A percentile compares a stretch with the other conserved stretches of the same genome.
These are phyloP conservation scores for Stictonetta naevosa DNA, from an alignment of 2,113 vertebrate species.

Conservation along the genomic window DNA sequence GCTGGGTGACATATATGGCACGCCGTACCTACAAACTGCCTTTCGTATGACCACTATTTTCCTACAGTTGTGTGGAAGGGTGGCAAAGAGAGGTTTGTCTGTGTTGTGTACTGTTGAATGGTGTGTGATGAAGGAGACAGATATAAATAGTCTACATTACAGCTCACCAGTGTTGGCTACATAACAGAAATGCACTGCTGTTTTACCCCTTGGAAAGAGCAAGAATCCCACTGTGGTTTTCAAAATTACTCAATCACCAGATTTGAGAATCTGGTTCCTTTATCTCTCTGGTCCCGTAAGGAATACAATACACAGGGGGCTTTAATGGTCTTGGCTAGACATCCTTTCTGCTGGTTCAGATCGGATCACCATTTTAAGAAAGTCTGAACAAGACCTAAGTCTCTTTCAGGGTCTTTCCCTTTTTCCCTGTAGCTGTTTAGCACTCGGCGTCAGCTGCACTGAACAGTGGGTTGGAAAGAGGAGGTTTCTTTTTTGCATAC, in stretches of 20 bases:
- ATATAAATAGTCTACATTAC: not conserved
- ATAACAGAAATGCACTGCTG: not conserved
- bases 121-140: not conserved
- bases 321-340: not conserved
- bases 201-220: not conserved
- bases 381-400: not conserved
- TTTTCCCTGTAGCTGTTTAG: not conserved
- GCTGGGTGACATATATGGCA: not conserved
- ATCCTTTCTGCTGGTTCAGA: not conserved
- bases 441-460: not conserved
- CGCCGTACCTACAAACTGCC: not conserved
- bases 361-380: not conserved
- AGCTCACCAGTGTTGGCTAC: not conserved
- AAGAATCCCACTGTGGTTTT: not conserved
- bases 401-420: not conserved
- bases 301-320: not conserved
- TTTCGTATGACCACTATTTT: not conserved
- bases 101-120: not conserved
- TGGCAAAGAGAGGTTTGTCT: not conserved
- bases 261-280: not conserved
- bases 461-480: not conserved
- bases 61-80: not conserved
- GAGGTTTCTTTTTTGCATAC: not conserved
- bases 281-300: not conserved
- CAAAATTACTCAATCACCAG: not conserved